These are phyloP conservation scores for Lepetodrilus schrolli DNA, from an alignment of 2,888 invertebrate genomes.

Conservation along the genomic window DNA sequence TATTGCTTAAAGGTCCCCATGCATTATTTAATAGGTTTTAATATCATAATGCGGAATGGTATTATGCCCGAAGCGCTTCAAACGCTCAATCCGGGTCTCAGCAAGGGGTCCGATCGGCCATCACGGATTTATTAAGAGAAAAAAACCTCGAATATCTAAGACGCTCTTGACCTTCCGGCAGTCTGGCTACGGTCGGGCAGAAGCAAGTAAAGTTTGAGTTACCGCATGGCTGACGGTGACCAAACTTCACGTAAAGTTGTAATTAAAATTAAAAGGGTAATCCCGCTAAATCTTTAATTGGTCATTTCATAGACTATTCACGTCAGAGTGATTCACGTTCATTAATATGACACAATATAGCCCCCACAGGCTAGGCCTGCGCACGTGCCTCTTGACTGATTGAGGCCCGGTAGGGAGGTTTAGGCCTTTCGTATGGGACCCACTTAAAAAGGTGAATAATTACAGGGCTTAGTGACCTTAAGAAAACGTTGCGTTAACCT, in stretches of 20 bases:
- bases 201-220: not conserved
- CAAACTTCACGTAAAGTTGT: not conserved
- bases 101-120: not conserved
- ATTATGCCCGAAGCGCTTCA: not conserved
- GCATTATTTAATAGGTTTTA: constrained; percentile 26
- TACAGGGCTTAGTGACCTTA: constrained; percentile 1
- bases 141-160: not conserved
- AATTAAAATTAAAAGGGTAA: constrained; percentile 25
- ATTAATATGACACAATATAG: not conserved
- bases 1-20: not conserved
- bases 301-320: not conserved
- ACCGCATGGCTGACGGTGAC: constrained; percentile 2
- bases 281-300: constrained; percentile 25
- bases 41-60: not conserved
- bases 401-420: not conserved
- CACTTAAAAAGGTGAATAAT: constrained; percentile 24
- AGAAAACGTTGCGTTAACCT: not conserved
- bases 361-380: not conserved
- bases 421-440: not conserved
- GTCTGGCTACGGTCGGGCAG: not conserved
- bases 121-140: not conserved
- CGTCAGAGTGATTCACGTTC: constrained; percentile 20
- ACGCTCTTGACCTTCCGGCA: not conserved
- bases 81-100: not conserved
- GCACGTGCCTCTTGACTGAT: constrained; percentile 21